Evolutionary conservation across 2,888 invertebrate species (phyloP).

Genomic region (Drosophila picticornis): DNA sequence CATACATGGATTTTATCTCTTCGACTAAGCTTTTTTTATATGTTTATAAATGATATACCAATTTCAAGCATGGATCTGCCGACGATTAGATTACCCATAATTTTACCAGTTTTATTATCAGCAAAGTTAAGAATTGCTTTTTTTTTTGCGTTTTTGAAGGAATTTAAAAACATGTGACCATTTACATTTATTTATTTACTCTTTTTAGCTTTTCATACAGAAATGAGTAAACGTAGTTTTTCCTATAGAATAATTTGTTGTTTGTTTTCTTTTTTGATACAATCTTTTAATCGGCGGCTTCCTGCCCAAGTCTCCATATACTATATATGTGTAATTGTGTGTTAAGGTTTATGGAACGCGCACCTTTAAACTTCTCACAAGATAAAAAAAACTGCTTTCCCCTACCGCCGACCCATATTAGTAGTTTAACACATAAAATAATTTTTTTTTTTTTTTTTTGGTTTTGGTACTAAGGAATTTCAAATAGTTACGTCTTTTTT

Average conservation of each 20-base stretch:
- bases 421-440: constrained; percentile 42
- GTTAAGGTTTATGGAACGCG: constrained; percentile 17
- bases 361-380: constrained; percentile 16
- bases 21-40: neutral
- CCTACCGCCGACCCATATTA: constrained; percentile 30
- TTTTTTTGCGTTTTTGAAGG: constrained; percentile 30
- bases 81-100: neutral
- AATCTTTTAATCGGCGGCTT: constrained; percentile 16
- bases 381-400: constrained; percentile 17
- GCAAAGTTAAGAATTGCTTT: constrained; percentile 20
- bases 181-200: constrained; percentile 51
- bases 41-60: neutral
- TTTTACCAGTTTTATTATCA: constrained; percentile 20
- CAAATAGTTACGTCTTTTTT: constrained; percentile 69
- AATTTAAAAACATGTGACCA: constrained; percentile 43
- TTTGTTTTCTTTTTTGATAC: constrained; percentile 10
- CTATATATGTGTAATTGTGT: constrained; percentile 15
- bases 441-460: constrained; percentile 17
- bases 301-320: constrained; percentile 18
- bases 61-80: neutral
- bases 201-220: constrained; percentile 40
- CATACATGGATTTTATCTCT: neutral
- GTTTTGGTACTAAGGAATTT: constrained; percentile 72
- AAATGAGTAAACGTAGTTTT: constrained; percentile 45
- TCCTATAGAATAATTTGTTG: constrained; percentile 32